A percentile compares a stretch with the other conserved stretches of the same genome.
These are phyloP conservation scores for Cactoblastis cactorum DNA, from an alignment of 2,888 invertebrate genomes.

Conservation along the genomic window DNA sequence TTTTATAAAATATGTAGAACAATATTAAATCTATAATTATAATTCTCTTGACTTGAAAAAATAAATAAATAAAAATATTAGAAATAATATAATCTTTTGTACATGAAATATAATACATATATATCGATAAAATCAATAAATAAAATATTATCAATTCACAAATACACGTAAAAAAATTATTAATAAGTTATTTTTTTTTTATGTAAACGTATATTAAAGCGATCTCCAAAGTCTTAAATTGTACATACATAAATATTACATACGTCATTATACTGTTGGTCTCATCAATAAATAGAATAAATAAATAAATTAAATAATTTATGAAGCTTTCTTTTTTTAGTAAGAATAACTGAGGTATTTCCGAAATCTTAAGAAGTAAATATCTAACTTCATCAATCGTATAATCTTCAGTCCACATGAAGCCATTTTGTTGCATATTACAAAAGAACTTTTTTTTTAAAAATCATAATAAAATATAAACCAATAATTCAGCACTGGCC, in stretches of 20 bases:
- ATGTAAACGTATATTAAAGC: slow-evolving; percentile 52
- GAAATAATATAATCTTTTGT: no score
- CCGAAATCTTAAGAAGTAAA: slow-evolving; percentile 29
- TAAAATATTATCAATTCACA: slow-evolving; percentile 18
- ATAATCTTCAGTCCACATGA: slow-evolving; percentile 17
- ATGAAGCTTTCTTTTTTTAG: slow-evolving; percentile 14
- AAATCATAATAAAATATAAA: neutral
- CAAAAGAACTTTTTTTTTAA: neutral
- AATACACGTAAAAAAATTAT: no score
- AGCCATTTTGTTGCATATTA: slow-evolving; percentile 4
- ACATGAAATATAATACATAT: slow-evolving; percentile 24
- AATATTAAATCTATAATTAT: no score
- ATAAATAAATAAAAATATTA: no score
- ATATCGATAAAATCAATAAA: slow-evolving; percentile 22
- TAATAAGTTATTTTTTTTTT: no score
- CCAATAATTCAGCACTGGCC: slow-evolving; percentile 7
- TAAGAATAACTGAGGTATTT: slow-evolving; percentile 58
- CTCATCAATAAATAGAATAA: slow-evolving; percentile 18
- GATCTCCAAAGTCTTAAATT: slow-evolving; percentile 62
- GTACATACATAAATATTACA: slow-evolving; percentile 37
- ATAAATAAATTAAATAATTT: slow-evolving; percentile 19
- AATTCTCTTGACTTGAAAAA: no score
- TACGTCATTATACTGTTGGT: slow-evolving; percentile 23
- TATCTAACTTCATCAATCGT: neutral
- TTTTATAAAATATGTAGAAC: no score